A percentile compares a stretch with the other conserved stretches of the same genome.
These are phyloP conservation scores for Microctonus aethiopoides DNA, from an alignment of 2,888 invertebrate genomes.

Conservation along the genomic window DNA sequence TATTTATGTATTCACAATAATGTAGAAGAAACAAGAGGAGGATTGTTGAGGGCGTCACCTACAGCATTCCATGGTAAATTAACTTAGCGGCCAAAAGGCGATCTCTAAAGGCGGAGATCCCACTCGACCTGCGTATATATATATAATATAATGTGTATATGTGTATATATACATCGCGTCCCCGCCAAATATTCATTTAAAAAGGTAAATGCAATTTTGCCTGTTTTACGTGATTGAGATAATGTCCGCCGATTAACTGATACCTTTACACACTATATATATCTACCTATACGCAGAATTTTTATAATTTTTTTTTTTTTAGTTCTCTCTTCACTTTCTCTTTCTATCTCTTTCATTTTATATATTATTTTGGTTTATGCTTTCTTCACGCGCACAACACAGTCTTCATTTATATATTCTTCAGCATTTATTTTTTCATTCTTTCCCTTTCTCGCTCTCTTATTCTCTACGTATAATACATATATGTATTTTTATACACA, in stretches of 20 bases:
- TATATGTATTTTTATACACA: background rate
- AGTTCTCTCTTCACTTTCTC: background rate
- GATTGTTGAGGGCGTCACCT: constrained; percentile 64
- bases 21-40: constrained; percentile 11
- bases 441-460: background rate
- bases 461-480: background rate
- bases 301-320: constrained; percentile 8
- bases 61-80: constrained; percentile 66
- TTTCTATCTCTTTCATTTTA: constrained; percentile 14
- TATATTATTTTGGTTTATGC: background rate
- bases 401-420: too few species aligned
- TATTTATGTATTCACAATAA: background rate
- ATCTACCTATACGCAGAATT: constrained; percentile 13
- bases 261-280: constrained; percentile 26
- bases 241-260: constrained; percentile 66
- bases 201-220: constrained; percentile 68
- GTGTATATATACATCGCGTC: constrained; percentile 58
- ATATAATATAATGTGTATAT: background rate
- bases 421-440: constrained; percentile 1
- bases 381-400: background rate
- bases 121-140: constrained; percentile 54
- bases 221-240: constrained; percentile 67
- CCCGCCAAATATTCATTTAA: constrained; percentile 67
- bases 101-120: constrained; percentile 62
- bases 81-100: constrained; percentile 65